A percentile compares a stretch with the other conserved stretches of the same genome.
Conservation (phyloP, 2,797 vertebrate species). For the Anomalospiza imberbis region DNA sequence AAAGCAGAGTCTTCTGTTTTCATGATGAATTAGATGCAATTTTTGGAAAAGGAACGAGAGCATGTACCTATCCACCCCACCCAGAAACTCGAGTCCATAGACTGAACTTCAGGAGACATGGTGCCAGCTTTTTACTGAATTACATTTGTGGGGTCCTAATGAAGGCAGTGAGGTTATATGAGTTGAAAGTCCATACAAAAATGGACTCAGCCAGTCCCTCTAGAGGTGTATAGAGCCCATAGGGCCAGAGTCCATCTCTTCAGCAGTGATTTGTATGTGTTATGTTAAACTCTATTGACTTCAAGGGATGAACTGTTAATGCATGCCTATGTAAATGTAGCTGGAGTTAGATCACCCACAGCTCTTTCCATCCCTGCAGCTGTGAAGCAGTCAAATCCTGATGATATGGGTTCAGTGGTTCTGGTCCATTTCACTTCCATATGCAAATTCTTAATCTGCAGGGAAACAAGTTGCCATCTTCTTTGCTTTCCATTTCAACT, state of each 20-base stretch:
- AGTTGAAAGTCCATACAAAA: not conserved
- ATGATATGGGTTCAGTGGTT: not conserved
- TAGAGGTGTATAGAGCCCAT: not conserved
- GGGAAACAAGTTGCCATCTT: not conserved
- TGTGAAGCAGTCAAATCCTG: not conserved
- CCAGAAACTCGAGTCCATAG: not conserved
- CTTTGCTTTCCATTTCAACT: not conserved
- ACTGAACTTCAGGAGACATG: not conserved
- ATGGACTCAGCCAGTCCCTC: not conserved
- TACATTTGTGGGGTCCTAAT: not conserved
- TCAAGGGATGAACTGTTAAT: not conserved
- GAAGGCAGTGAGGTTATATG: not conserved
- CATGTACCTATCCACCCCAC: not conserved
- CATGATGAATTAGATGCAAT: not conserved
- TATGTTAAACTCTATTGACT: not conserved
- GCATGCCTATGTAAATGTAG: not conserved
- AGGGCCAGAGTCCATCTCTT: not conserved
- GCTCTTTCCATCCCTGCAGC: not conserved
- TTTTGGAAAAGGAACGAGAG: conserved; percentile 1
- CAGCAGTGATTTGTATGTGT: not conserved
- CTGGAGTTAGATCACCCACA: not conserved
- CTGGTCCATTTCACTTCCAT: not conserved
- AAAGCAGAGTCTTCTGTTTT: not conserved
- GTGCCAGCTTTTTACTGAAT: not conserved
- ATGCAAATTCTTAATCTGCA: not conserved